Evolutionary conservation across 2,797 vertebrate species (phyloP).

Genomic region (Hapalemur alaotrensis): DNA sequence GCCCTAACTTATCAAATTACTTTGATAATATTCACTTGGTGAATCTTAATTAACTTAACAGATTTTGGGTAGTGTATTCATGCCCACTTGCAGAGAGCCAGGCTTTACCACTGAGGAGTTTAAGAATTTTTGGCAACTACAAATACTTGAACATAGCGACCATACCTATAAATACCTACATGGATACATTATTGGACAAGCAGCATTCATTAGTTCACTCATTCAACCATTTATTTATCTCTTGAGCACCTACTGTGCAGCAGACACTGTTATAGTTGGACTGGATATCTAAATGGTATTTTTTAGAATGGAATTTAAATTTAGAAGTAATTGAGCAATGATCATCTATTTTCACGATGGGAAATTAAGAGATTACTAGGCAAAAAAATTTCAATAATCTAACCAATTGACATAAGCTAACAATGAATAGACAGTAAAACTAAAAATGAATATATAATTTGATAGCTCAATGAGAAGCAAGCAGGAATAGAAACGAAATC

Average conservation of each 20-base stretch:
- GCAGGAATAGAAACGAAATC: constrained; percentile 20
- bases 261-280: not conserved
- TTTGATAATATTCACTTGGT: not conserved
- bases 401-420: not conserved
- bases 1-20: not conserved
- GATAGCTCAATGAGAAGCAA: not conserved
- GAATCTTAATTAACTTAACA: constrained; percentile 6
- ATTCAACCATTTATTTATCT: not conserved
- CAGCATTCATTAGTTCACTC: not conserved
- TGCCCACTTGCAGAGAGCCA: not conserved
- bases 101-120: not conserved
- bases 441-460: constrained; percentile 12
- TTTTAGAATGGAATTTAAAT: not conserved
- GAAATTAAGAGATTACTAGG: not conserved
- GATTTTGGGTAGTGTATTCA: not conserved
- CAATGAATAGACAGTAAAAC: not conserved
- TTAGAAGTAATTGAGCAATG: constrained; percentile 31
- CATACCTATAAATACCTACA: not conserved
- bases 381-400: constrained; percentile 36
- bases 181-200: not conserved
- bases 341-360: not conserved
- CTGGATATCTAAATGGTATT: not conserved
- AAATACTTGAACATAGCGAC: not conserved
- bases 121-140: not conserved
- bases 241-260: not conserved